Percentiles rank a stretch among this genome's conserved stretches.
phyloP scores from a whole-genome alignment of 2,888 invertebrate species.

The Volucella bombylans region DNA sequence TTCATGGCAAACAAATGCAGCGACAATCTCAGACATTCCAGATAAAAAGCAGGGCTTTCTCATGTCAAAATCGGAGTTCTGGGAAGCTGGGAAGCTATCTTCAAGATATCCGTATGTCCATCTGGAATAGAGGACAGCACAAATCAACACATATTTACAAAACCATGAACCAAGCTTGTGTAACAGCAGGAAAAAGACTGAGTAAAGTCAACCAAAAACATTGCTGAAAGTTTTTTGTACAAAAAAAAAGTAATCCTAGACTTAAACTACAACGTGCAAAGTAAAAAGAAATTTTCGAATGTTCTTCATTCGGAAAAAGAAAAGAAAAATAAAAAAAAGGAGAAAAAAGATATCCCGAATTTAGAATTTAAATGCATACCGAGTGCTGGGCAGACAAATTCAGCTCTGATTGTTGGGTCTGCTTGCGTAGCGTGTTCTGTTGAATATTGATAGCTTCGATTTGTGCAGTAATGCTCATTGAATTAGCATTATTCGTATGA shows the following conservation, averaged over 20 bases:
- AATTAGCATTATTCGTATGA: constrained; percentile 73
- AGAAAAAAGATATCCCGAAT: constrained; percentile 27
- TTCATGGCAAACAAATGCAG: too few relatives aligned
- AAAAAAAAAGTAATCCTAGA: constrained; percentile 22
- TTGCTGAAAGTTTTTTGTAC: background rate
- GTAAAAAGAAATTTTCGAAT: background rate
- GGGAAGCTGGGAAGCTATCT: too few relatives aligned
- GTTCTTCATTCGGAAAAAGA: background rate
- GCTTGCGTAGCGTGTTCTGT: constrained; percentile 92
- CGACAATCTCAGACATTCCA: too few relatives aligned
- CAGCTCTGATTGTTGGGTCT: constrained; percentile 97
- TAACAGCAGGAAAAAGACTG: background rate
- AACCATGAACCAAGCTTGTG: background rate
- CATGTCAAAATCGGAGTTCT: too few relatives aligned
- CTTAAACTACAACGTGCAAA: constrained; percentile 23
- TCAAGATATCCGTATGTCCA: too few relatives aligned
- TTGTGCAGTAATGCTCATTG: constrained; percentile 80
- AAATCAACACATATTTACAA: too few relatives aligned
- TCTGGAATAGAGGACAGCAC: too few relatives aligned
- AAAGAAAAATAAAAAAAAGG: background rate
- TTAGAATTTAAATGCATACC: constrained; percentile 82
- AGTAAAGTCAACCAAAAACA: background rate
- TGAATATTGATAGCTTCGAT: constrained; percentile 88
- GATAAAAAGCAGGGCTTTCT: too few relatives aligned
- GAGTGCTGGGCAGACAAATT: constrained; percentile 98